Conservation (phyloP, 2,888 invertebrate genomes). For the Amiota mariae region DNA sequence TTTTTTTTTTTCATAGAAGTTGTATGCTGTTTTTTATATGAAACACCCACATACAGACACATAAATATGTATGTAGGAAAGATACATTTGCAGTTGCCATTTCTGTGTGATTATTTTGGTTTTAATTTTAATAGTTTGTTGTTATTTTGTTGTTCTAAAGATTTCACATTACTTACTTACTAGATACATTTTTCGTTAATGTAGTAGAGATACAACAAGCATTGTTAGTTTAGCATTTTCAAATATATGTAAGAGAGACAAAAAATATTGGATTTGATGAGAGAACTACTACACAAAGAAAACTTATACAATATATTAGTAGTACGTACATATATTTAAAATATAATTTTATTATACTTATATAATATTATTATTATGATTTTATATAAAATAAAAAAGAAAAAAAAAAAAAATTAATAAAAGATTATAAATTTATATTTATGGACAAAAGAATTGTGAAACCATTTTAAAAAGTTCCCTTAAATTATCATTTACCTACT, state of each 20-base stretch:
- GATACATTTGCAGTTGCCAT: neutral
- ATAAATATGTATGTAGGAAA: neutral
- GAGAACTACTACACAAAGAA: slow-evolving; percentile 15
- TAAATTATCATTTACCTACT: too few species aligned
- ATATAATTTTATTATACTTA: too few species aligned
- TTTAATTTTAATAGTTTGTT: slow-evolving; percentile 42
- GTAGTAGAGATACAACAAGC: slow-evolving; percentile 20
- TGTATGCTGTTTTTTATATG: neutral
- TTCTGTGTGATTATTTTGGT: neutral
- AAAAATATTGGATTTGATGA: slow-evolving; percentile 16
- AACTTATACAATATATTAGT: neutral
- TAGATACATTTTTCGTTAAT: slow-evolving; percentile 18
- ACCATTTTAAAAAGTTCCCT: too few species aligned
- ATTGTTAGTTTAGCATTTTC: slow-evolving; percentile 21
- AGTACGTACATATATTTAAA: too few species aligned
- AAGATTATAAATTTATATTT: too few species aligned
- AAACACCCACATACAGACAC: slow-evolving; percentile 8
- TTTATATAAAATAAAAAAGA: too few species aligned
- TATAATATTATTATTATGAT: too few species aligned
- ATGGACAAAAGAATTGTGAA: too few species aligned
- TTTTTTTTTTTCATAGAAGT: neutral
- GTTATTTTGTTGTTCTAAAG: slow-evolving; percentile 34
- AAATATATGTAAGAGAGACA: slow-evolving; percentile 9
- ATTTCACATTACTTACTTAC: slow-evolving; percentile 33
- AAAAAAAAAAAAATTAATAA: too few species aligned